These are phyloP conservation scores for Rattus norvegicus DNA, from an alignment of 2,113 vertebrate genomes.

Conservation along the genomic window GRCr8 NC_086037.1:46905501-46906000, in stretches of 20 bases:
- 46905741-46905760: background rate
- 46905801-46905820: background rate
- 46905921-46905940: background rate
- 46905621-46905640: background rate
- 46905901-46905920: background rate
- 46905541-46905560: background rate
- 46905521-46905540: slow-evolving; percentile 7
- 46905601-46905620: background rate
- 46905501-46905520: background rate
- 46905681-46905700: background rate
- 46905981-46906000: background rate
- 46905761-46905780: background rate
- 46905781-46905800: background rate
- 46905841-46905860: background rate
- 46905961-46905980: slow-evolving; percentile 20
- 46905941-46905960: background rate
- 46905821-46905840: too few relatives aligned
- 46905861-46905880: background rate
- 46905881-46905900: background rate
- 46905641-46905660: slow-evolving; percentile 4
- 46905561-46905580: background rate
- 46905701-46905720: too few relatives aligned
- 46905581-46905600: background rate
- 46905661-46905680: background rate
- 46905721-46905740: too few relatives aligned